These are phyloP conservation scores for Dimorphilus gyrociliatus DNA, from an alignment of 2,888 invertebrate genomes.

Conservation along the genomic window DNA sequence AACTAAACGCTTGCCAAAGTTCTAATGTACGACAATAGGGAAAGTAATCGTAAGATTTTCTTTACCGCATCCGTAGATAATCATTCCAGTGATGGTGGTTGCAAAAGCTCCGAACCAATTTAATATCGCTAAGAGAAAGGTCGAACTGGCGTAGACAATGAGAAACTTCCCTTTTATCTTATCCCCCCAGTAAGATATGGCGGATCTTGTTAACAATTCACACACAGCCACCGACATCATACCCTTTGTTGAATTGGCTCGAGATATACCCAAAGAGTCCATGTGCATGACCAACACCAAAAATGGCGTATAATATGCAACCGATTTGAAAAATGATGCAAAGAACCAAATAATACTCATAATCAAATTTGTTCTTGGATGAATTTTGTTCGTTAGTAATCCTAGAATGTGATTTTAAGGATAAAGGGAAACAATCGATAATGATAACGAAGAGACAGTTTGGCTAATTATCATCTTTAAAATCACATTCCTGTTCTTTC, in stretches of 20 bases:
- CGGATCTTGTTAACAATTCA: constrained; percentile 8
- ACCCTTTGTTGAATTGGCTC: constrained; percentile 5
- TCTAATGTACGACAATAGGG: no score
- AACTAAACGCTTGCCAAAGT: no score
- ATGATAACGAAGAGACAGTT: no score
- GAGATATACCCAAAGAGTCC: constrained; percentile 8
- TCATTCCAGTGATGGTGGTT: constrained; percentile 5
- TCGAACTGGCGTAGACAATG: constrained; percentile 6
- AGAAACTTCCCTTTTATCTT: constrained; percentile 8
- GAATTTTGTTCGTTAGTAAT: no score
- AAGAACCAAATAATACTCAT: constrained; percentile 7
- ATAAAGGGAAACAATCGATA: no score
- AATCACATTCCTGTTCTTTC: no score
- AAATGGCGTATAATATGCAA: constrained; percentile 10
- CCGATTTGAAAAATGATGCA: constrained; percentile 7
- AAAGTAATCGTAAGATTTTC: no score
- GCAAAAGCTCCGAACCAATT: constrained; percentile 7
- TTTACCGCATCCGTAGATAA: constrained; percentile 8
- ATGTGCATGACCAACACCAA: constrained; percentile 10
- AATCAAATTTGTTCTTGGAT: constrained; percentile 4
- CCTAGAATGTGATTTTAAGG: no score
- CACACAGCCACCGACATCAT: constrained; percentile 8
- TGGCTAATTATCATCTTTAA: no score
- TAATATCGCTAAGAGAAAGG: constrained; percentile 5
- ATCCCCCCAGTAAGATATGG: constrained; percentile 8